Conservation (phyloP, 1,140 invertebrate genomes). For the Diorhabda sublineata region DNA sequence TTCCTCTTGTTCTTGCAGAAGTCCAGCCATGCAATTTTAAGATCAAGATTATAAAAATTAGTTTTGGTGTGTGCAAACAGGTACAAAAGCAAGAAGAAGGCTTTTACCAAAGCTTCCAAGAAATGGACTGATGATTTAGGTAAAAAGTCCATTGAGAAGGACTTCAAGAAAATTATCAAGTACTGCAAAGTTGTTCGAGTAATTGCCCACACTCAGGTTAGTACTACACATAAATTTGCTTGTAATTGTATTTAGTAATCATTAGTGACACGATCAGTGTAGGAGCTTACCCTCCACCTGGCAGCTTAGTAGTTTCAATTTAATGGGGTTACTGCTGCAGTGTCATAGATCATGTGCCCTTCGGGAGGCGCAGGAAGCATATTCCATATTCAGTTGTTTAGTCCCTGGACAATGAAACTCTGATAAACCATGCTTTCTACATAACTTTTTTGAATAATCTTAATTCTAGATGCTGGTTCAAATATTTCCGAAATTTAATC, state of each 20-base stretch:
- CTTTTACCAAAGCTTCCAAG: slow-evolving; percentile 96
- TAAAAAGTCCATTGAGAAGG: slow-evolving; percentile 93
- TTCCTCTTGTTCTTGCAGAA: slow-evolving; percentile 51
- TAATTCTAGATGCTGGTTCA: too few species aligned
- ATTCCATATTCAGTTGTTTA: slow-evolving; percentile 65
- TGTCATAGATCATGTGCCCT: slow-evolving; percentile 58
- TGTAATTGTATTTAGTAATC: not conserved
- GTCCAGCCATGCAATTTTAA: slow-evolving; percentile 3
- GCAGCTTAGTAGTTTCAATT: slow-evolving; percentile 40
- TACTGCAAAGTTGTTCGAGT: slow-evolving; percentile 97
- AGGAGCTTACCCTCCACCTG: slow-evolving; percentile 45
- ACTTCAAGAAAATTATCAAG: slow-evolving; percentile 95
- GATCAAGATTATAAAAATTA: not conserved
- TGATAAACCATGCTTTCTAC: slow-evolving; percentile 69
- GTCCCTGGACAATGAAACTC: slow-evolving; percentile 62
- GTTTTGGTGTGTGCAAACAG: slow-evolving; percentile 52
- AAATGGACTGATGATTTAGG: slow-evolving; percentile 98
- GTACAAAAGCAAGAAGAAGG: slow-evolving; percentile 99
- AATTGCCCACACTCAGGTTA: slow-evolving; percentile 96
- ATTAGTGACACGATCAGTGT: slow-evolving; percentile 40
- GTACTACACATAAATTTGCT: slow-evolving; percentile 17
- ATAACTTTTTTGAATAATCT: slow-evolving; percentile 37
- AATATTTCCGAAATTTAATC: too few species aligned
- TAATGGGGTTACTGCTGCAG: slow-evolving; percentile 48
- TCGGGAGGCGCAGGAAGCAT: slow-evolving; percentile 57